These are phyloP conservation scores for Nymphalis io DNA, from an alignment of 1,140 invertebrate genomes.

Conservation along the genomic window DNA sequence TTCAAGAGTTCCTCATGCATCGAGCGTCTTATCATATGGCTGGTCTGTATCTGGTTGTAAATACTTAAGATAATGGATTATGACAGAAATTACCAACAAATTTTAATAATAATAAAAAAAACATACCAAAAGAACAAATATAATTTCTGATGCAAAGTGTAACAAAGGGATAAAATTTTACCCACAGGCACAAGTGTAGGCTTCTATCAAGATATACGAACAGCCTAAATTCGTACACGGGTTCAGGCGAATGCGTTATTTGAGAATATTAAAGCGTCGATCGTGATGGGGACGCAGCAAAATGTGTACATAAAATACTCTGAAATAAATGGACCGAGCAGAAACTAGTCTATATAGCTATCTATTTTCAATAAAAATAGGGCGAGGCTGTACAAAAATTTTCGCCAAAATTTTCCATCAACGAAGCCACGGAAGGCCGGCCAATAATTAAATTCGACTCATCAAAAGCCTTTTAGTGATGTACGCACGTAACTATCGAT, in stretches of 20 bases:
- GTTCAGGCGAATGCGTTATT: constrained; percentile 27
- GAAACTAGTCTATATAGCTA: neutral
- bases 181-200: constrained; percentile 4
- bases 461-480: constrained; percentile 51
- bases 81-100: no score
- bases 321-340: constrained; percentile 25
- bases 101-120: neutral
- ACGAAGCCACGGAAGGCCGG: constrained; percentile 41
- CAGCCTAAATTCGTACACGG: constrained; percentile 14
- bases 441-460: constrained; percentile 54
- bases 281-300: constrained; percentile 26
- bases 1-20: no score
- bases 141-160: neutral
- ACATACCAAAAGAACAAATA: neutral
- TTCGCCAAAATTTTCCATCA: constrained; percentile 40
- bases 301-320: constrained; percentile 28
- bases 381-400: constrained; percentile 36
- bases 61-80: no score
- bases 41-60: no score
- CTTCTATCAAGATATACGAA: constrained; percentile 19
- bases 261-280: constrained; percentile 32
- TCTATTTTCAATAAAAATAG: constrained; percentile 43
- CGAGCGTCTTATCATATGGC: no score
- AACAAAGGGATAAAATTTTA: neutral
- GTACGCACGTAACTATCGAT: constrained; percentile 47